Evolutionary conservation across 1,140 invertebrate species (phyloP).

Genomic region (Ceratosolen solmsi): DNA sequence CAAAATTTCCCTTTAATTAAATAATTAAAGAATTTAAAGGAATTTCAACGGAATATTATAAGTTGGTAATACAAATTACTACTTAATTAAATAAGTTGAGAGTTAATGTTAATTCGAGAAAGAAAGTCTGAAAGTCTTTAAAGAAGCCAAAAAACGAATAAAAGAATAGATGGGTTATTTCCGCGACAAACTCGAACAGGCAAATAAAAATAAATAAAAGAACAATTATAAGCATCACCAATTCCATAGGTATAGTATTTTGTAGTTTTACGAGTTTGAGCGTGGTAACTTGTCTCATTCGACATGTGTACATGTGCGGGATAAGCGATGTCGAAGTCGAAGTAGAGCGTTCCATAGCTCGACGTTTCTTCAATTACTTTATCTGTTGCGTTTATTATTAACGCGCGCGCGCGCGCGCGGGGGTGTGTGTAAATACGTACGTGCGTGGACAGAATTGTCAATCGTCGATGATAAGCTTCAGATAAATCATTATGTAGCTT

Average conservation of each 20-base stretch:
- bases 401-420: neutral
- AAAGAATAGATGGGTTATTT: neutral
- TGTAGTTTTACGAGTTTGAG: neutral
- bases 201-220: neutral
- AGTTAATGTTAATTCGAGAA: too few species aligned
- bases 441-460: neutral
- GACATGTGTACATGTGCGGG: neutral
- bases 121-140: too few species aligned
- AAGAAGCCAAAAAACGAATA: too few species aligned
- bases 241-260: neutral
- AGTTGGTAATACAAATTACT: too few species aligned
- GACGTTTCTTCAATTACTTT: slow-evolving; percentile 19
- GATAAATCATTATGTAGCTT: slow-evolving; percentile 16
- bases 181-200: neutral
- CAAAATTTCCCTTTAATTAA: too few species aligned
- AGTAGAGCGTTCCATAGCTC: neutral
- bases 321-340: neutral
- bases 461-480: neutral
- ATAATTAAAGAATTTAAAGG: too few species aligned
- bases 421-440: too few species aligned
- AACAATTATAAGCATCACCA: neutral
- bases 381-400: neutral
- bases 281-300: neutral
- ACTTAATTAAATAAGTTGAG: too few species aligned
- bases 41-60: too few species aligned